Conservation (phyloP, 2,888 invertebrate genomes). For the Stenichneumon culpator region DNA sequence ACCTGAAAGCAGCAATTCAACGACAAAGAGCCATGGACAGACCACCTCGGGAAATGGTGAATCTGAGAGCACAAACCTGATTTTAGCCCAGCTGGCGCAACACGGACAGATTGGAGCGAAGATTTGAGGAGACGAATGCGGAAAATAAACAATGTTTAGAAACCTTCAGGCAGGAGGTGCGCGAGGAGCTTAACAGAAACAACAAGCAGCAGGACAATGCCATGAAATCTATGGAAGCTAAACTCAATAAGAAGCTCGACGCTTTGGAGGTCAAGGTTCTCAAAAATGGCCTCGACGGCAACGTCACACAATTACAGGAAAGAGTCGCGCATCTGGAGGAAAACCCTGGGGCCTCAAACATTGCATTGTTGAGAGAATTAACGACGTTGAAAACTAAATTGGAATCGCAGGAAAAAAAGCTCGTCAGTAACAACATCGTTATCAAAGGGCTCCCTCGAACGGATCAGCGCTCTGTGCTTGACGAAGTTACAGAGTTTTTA, state of each 20-base stretch:
- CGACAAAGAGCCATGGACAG: neutral
- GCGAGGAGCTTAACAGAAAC: neutral
- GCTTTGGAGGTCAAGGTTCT: too few species aligned
- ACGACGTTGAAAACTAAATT: neutral
- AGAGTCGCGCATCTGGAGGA: neutral
- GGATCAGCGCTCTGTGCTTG: too few species aligned
- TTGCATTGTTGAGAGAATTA: neutral
- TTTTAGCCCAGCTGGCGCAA: neutral
- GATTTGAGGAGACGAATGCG: neutral
- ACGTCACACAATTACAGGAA: neutral
- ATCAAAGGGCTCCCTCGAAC: slow-evolving; percentile 5
- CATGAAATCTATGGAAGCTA: neutral
- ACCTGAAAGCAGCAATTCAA: neutral
- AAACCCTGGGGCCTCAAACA: neutral
- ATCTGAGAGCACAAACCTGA: neutral
- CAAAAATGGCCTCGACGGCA: too few species aligned
- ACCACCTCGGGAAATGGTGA: neutral
- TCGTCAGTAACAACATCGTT: neutral
- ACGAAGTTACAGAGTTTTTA: neutral
- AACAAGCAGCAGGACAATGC: neutral
- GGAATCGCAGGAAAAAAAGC: neutral
- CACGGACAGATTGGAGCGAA: neutral
- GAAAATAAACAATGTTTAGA: neutral
- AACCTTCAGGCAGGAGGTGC: neutral
- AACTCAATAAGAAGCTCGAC: neutral